phyloP scores from a whole-genome alignment of 2,113 vertebrate genomes.

The Neomonachus schauinslandi region DNA sequence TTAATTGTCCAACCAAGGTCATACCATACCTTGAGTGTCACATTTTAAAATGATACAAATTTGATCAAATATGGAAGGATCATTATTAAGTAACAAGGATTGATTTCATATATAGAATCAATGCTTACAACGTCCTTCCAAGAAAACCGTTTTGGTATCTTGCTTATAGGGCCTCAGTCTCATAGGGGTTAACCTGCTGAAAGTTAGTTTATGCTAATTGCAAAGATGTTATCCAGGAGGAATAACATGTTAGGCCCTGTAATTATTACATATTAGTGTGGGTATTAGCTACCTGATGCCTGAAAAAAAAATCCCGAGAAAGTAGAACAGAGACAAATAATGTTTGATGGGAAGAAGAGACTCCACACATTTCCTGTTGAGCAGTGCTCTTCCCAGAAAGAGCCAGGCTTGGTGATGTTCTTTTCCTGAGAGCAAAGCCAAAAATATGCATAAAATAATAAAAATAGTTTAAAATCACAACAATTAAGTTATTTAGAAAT shows the following conservation, averaged over 20 bases:
- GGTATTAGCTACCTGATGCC: not conserved
- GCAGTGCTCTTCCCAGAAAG: not conserved
- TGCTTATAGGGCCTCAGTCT: not conserved
- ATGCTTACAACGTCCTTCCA: not conserved
- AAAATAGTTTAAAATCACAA: not conserved
- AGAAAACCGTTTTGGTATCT: not conserved
- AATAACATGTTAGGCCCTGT: not conserved
- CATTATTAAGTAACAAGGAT: not conserved
- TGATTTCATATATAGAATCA: not conserved
- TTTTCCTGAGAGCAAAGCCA: not conserved
- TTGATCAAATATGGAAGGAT: not conserved
- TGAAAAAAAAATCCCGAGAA: not conserved
- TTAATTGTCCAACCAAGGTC: not conserved
- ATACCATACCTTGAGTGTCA: not conserved
- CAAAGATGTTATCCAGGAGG: not conserved
- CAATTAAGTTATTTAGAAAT: not conserved
- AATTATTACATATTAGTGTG: not conserved
- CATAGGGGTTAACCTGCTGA: not conserved
- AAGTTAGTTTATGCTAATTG: not conserved
- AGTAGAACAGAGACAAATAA: not conserved
- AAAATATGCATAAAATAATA: not conserved
- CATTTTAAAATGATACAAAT: not conserved
- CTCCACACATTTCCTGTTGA: not conserved
- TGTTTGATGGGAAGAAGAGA: not conserved
- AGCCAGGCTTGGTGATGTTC: not conserved